Base-by-base conservation (phyloP, 1,140 invertebrate species). In the Neoseiulus cucumeris region DNA sequence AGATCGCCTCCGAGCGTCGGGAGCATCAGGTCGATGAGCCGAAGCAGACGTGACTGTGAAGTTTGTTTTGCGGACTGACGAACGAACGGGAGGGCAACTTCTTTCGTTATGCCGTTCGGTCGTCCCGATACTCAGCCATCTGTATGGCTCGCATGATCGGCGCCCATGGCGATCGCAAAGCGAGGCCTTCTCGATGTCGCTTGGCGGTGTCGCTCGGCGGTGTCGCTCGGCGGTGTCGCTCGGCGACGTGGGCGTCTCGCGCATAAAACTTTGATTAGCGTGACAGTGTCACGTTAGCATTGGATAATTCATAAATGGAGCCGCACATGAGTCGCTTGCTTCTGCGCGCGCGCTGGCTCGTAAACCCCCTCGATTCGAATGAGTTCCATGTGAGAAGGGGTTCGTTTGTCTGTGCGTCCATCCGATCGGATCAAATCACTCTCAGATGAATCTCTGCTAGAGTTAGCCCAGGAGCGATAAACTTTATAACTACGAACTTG, bases 261-360 rank as follows among this genome's bases (percentile, higher is more conserved):
- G 22, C 51, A 59, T 59, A 59, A 59, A 59, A 59, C 22, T 59
- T 59, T 59, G n/a, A 59, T 59, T 59, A 59, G 51, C 14, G 51
- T 1, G 22, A 59, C 51, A 33, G 25, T 59, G 51, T 59, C 22
- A 59, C 51, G 51, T 59, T 59, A 59, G 51, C 25, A 59, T 59
- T 12, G 51, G 51, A 14, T 59, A 59, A 59, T 59, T 59, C 51
- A 29, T 25, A 59, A 59, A 59, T 25, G 51, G 51, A 59, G 51
- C 25, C 25, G 9, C 33, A 39, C 33, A 39, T 39, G 33, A 39
- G 4, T 39, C 9, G 33, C 33, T n/a, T n/a, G n/a, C n/a, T n/a
- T n/a, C 14, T 25, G 45, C 42, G 14, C 45, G 28, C 18, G 42
- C 20, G 20, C 45, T 4, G 4, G 51, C 51, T 59, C 51, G 22